A percentile compares a stretch with the other conserved stretches of the same genome.
Conservation (phyloP, 2,797 vertebrate species). For the Gobionotothen gibberifrons region DNA sequence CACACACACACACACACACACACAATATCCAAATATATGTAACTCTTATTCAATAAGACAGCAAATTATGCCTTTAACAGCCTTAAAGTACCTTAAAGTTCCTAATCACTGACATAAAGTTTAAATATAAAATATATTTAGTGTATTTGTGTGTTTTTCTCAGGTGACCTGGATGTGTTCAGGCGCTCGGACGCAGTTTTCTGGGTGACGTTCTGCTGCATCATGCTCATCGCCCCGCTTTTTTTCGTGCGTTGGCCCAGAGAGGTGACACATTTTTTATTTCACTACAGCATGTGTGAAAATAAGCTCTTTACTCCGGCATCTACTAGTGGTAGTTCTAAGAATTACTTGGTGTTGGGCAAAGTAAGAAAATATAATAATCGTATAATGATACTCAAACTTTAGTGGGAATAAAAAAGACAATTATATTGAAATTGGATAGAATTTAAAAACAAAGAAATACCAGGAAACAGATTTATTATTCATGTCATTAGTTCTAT, state of each 20-base stretch:
- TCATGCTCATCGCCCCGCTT: conserved; percentile 85
- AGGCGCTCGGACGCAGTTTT: conserved; percentile 85
- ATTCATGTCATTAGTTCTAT: background rate
- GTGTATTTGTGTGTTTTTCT: conserved; percentile 8
- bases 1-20: no score
- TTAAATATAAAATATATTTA: no score
- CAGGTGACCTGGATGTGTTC: conserved; percentile 89
- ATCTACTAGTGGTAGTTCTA: conserved; percentile 2
- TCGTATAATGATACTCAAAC: no score
- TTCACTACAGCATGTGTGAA: accelerated
- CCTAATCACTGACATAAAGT: no score
- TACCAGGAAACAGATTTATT: background rate
- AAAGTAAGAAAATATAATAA: no score
- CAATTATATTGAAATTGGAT: background rate
- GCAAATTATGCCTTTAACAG: no score
- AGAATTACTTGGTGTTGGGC: background rate
- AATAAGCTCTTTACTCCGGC: background rate
- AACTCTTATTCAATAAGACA: no score
- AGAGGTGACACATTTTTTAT: conserved; percentile 82
- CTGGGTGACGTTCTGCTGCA: conserved; percentile 91
- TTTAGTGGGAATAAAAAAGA: background rate
- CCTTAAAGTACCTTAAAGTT: no score
- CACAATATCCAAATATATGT: no score
- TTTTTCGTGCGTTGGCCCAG: conserved; percentile 90
- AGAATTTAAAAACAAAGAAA: background rate